Percentiles rank a stretch among this genome's conserved stretches.
Evolutionary conservation across 2,797 vertebrate species (phyloP).

Genomic region (Rhinogobio ventralis): DNA sequence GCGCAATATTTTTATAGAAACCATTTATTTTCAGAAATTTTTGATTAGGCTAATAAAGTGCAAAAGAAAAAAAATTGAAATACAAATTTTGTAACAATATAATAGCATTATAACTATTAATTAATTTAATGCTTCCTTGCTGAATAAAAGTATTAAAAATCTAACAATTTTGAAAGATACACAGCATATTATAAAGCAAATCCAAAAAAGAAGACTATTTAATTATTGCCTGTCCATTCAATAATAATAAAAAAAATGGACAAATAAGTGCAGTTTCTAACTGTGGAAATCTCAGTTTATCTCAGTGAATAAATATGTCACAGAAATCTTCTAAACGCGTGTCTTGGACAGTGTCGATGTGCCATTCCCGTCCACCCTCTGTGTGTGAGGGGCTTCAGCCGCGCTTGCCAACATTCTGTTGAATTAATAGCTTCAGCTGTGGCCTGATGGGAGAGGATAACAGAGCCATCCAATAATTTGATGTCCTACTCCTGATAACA

Average conservation of each 20-base stretch:
- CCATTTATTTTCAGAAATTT: background rate
- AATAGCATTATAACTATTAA: background rate
- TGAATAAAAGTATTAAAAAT: background rate
- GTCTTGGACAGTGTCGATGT: constrained; percentile 21
- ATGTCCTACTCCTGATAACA: constrained; percentile 28
- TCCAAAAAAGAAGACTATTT: background rate
- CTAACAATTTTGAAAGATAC: background rate
- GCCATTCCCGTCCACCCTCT: constrained; percentile 16
- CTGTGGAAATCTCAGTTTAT: background rate
- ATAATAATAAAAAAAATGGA: background rate
- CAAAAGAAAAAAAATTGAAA: background rate
- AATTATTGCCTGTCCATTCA: background rate
- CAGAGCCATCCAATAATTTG: constrained; percentile 23
- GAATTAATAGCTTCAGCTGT: constrained; percentile 55
- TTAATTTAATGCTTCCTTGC: background rate
- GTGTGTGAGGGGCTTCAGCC: constrained; percentile 28
- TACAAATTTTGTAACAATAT: background rate
- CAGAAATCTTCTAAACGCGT: constrained; percentile 1
- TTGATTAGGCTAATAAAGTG: no score
- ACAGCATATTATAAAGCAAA: background rate
- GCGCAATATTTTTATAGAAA: background rate
- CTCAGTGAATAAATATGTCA: constrained; percentile 20
- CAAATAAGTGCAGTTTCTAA: background rate
- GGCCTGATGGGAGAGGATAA: constrained; percentile 29
- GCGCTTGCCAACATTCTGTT: constrained; percentile 51